Evolutionary conservation across 1,140 invertebrate genomes (phyloP).

Genomic region (Glossosoma conforme): DNA sequence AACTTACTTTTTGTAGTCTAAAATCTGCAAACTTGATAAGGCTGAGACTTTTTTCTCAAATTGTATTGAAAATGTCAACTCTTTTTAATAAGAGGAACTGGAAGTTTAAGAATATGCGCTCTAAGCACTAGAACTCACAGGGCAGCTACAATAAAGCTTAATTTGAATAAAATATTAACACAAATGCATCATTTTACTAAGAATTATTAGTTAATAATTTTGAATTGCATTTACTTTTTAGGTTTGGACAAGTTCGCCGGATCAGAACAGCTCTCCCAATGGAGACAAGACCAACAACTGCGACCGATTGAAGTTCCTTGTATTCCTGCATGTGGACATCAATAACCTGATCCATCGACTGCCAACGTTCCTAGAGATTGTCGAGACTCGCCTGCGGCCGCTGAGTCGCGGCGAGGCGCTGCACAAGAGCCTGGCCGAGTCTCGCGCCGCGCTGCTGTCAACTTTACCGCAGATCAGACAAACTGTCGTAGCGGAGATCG

Average conservation of each 20-base stretch:
- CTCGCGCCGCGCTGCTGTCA: conserved; percentile 43
- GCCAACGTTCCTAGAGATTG: conserved; percentile 43
- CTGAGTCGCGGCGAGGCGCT: conserved; percentile 36
- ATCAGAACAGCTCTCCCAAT: conserved; percentile 12
- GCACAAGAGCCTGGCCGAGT: conserved; percentile 47
- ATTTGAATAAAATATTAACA: too few species aligned
- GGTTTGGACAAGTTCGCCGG: conserved; percentile 10
- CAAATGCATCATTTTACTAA: too few species aligned
- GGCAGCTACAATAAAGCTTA: too few species aligned
- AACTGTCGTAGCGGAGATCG: conserved; percentile 55
- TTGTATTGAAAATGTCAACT: too few species aligned
- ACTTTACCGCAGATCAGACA: conserved; percentile 52
- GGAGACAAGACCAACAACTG: conserved; percentile 22
- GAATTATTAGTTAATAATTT: too few species aligned
- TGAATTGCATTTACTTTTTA: conserved; percentile 15
- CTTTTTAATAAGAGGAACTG: too few species aligned
- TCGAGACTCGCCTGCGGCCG: conserved; percentile 41
- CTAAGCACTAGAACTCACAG: too few species aligned
- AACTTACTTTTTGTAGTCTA: too few species aligned
- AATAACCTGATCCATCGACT: conserved; percentile 44
- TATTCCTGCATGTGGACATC: conserved; percentile 47
- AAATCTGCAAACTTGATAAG: too few species aligned
- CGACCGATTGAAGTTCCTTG: conserved; percentile 29
- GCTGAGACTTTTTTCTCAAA: too few species aligned
- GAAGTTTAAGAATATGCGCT: too few species aligned